Base-by-base conservation (phyloP, 2,888 invertebrate genomes). In the Drosophila austrosaltans region DNA sequence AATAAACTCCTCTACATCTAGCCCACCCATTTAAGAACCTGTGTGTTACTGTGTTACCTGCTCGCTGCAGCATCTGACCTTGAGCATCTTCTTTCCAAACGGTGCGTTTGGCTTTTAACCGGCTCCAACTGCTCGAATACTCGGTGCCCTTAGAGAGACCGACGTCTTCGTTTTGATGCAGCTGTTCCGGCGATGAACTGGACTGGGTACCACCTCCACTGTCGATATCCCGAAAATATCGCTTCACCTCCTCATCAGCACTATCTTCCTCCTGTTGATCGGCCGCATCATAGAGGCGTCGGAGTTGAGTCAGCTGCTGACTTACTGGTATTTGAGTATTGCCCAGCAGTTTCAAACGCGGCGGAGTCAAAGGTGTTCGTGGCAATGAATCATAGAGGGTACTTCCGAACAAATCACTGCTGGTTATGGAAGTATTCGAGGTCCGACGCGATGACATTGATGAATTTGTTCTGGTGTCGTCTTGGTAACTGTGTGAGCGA, bases 161-260 rank as follows among this genome's bases (percentile, higher is more conserved):
- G 40, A 40, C n/a, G 1, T 48, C 48, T 7, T 48, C 48, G 10
- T 2, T 48, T 7, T 48, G 48, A 1, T 57, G 74, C 25, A 28
- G 66, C 3, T 39, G 66, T 28, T 91, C 91, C 25, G 90, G 79
- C 2, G 91, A 91, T n/a, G 91, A 91, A 67, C 87, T 89, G 42
- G 88, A 84, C 60, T 89, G 90, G 0, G 91, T 91, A 40, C 91
- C 90, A 16, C 90, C 91, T 25, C 90, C 90, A 44, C 90, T 91
- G 42, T 91, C 92, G 53, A 90, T 91, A 56, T 85, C 88, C 44
- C 92, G 92, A 92, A 94, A 94, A 83, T 94, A 93, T 2, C 93
- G 93, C 78, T 94, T 93, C 0, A 95, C 95, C 87, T 95, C 94
- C 82, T 94, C 94, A 80, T 95, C 95, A 3, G 94, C 94, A 63